Conservation (phyloP, 2,797 vertebrate species). For the Sebastes ruberrimus region DNA sequence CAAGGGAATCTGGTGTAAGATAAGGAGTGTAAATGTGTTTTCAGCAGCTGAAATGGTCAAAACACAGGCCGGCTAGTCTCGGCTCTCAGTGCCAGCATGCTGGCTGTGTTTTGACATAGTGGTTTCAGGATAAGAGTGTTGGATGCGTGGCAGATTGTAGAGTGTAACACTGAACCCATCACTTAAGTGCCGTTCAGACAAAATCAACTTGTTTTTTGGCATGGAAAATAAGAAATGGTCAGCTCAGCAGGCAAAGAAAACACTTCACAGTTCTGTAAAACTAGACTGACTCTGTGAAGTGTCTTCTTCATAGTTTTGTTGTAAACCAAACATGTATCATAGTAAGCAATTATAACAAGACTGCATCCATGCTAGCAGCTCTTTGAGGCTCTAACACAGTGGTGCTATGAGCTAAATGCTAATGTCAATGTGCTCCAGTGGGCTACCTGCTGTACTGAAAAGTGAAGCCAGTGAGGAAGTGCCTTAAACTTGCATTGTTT, state of each 20-base stretch:
- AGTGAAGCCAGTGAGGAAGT: too few species aligned
- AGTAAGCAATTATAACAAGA: neutral
- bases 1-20: constrained; percentile 18
- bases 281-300: constrained; percentile 11
- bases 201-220: constrained; percentile 2
- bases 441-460: too few species aligned
- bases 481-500: too few species aligned
- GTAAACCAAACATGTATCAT: constrained; percentile 1
- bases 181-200: neutral
- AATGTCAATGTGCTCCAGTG: neutral
- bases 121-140: constrained; percentile 6
- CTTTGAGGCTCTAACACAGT: neutral
- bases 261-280: neutral
- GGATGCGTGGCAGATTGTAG: constrained; percentile 12
- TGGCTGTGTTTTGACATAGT: constrained; percentile 13
- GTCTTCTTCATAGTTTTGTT: neutral
- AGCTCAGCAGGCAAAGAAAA: constrained; percentile 13
- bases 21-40: constrained; percentile 35
- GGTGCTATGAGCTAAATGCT: neutral
- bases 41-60: constrained; percentile 25
- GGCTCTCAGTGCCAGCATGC: neutral
- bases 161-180: constrained; percentile 17
- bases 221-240: neutral
- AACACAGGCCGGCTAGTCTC: neutral
- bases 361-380: neutral